These are phyloP conservation scores for Muscina levida DNA, from an alignment of 2,888 invertebrate species.

Conservation along the genomic window DNA sequence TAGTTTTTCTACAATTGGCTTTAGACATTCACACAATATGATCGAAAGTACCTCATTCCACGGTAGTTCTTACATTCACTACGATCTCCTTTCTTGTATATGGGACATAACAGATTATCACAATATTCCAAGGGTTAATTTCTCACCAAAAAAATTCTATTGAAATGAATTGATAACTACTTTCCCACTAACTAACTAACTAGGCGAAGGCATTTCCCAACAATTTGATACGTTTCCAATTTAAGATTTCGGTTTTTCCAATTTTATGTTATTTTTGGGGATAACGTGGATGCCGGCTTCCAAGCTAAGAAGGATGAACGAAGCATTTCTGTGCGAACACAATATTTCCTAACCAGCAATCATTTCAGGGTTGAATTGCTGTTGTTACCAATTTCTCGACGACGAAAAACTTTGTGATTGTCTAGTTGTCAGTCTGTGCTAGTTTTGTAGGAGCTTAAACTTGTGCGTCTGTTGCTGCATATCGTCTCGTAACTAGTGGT, in stretches of 20 bases:
- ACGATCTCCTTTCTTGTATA: no score
- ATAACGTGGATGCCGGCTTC: no score
- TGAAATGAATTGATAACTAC: not conserved
- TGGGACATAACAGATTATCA: no score
- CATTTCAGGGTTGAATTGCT: not conserved
- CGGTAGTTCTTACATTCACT: no score
- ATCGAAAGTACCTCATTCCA: no score
- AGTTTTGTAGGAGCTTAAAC: constrained; percentile 17
- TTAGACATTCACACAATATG: no score
- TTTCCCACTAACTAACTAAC: constrained; percentile 26
- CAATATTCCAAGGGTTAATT: no score
- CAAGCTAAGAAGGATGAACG: no score
- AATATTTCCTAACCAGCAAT: constrained; percentile 3
- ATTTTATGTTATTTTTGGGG: constrained; percentile 32
- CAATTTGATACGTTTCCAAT: constrained; percentile 48
- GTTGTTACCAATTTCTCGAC: constrained; percentile 1
- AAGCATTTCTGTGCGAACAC: no score
- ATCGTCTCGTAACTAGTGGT: constrained; percentile 32
- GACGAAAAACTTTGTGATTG: not conserved
- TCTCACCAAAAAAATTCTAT: no score
- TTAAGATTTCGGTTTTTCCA: constrained; percentile 46
- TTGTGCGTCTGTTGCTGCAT: constrained; percentile 44
- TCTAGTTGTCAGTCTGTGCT: not conserved
- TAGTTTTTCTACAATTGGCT: no score
- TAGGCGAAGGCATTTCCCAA: constrained; percentile 5